A percentile compares a stretch with the other conserved stretches of the same genome.
Evolutionary conservation across 2,888 invertebrate genomes (phyloP).

Genomic region (Lithosia quadra): DNA sequence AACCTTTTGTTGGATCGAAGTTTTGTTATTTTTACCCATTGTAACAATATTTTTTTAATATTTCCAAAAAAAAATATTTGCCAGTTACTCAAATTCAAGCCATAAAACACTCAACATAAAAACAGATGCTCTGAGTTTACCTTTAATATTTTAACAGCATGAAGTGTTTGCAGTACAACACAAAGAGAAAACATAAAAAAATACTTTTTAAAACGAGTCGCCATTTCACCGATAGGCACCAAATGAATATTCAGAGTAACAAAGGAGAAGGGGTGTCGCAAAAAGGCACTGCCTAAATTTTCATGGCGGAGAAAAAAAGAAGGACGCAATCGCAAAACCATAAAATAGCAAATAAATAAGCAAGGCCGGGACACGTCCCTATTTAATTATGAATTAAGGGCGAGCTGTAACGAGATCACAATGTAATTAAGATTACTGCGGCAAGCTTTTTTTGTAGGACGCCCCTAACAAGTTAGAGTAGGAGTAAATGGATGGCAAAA

Average conservation of each 20-base stretch:
- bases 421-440: constrained; percentile 86
- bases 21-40: background rate
- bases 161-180: constrained; percentile 67
- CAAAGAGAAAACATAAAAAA: constrained; percentile 73
- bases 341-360: constrained; percentile 84
- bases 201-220: constrained; percentile 78
- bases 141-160: constrained; percentile 71
- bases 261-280: constrained; percentile 80
- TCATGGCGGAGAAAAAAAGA: constrained; percentile 67
- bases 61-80: constrained; percentile 19
- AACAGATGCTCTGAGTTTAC: constrained; percentile 59
- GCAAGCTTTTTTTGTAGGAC: constrained; percentile 75
- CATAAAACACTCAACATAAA: constrained; percentile 51
- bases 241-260: constrained; percentile 84
- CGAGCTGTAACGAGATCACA: constrained; percentile 84
- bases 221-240: constrained; percentile 79
- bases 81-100: constrained; percentile 32
- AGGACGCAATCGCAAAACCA: constrained; percentile 76
- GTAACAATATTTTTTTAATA: background rate
- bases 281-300: constrained; percentile 73
- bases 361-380: constrained; percentile 79
- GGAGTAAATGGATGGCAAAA: constrained; percentile 77
- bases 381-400: constrained; percentile 86
- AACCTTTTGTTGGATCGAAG: background rate
- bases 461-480: constrained; percentile 73